A percentile compares a stretch with the other conserved stretches of the same genome.
Evolutionary conservation across 2,113 vertebrate genomes (phyloP).

Genomic region (Tragelaphus buxtoni): DNA sequence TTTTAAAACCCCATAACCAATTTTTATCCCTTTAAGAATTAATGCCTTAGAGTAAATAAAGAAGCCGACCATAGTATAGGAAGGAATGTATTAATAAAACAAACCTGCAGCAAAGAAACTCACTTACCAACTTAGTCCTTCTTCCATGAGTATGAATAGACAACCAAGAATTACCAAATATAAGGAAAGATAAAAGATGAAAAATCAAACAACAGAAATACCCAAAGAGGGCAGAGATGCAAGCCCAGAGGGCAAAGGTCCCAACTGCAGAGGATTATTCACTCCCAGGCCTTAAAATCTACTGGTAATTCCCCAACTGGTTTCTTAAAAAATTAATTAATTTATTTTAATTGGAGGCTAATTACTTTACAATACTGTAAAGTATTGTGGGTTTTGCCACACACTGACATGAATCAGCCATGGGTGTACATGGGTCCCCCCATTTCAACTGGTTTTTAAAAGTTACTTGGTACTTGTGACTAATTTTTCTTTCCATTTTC

Average conservation of each 20-base stretch:
- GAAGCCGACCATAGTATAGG: neutral
- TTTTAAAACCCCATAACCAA: neutral
- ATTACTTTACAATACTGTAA: neutral
- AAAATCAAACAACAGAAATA: neutral
- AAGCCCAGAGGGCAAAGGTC: neutral
- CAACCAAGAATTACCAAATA: neutral
- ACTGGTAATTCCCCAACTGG: neutral
- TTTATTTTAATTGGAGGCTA: neutral
- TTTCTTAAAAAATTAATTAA: neutral
- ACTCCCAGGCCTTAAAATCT: slow-evolving; percentile 10
- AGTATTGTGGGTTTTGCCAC: neutral
- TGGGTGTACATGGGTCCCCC: neutral
- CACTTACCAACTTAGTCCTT: neutral
- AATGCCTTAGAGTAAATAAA: neutral
- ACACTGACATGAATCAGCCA: neutral
- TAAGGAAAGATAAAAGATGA: neutral
- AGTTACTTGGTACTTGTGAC: neutral
- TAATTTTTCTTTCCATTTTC: neutral
- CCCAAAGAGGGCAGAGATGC: neutral
- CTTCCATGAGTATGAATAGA: neutral
- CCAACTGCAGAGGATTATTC: neutral
- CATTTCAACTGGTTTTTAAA: neutral
- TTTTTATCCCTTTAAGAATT: neutral
- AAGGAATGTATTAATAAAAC: slow-evolving; percentile 11
- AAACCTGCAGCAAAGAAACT: slow-evolving; percentile 7